Evolutionary conservation across 2,888 invertebrate genomes (phyloP).

Genomic region (Chymomyza amoena): DNA sequence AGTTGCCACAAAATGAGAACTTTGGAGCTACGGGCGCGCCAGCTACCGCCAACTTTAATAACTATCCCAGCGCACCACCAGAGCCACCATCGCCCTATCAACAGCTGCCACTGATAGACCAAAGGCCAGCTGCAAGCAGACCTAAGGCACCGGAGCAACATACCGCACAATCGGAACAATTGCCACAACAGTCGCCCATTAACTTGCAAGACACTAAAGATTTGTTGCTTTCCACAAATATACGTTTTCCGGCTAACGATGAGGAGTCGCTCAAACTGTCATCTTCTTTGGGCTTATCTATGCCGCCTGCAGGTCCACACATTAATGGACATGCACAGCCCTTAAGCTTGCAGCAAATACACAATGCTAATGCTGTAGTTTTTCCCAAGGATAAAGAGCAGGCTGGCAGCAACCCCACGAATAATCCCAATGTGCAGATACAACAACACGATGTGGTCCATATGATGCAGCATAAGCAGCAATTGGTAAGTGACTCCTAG

Average conservation of each 20-base stretch:
- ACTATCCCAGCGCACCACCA: constrained; percentile 55
- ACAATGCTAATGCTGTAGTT: constrained; percentile 71
- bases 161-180: constrained; percentile 7
- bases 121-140: constrained; percentile 21
- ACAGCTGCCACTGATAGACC: constrained; percentile 65
- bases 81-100: constrained; percentile 72
- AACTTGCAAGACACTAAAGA: constrained; percentile 72
- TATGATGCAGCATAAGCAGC: constrained; percentile 74
- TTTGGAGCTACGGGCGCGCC: constrained; percentile 14
- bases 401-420: not conserved
- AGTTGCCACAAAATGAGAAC: constrained; percentile 60
- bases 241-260: constrained; percentile 76
- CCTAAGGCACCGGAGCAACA: constrained; percentile 40
- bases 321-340: constrained; percentile 78
- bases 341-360: constrained; percentile 73
- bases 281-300: not conserved
- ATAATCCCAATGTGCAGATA: constrained; percentile 58
- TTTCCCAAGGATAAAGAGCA: constrained; percentile 72
- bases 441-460: constrained; percentile 76
- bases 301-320: constrained; percentile 59
- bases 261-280: constrained; percentile 46
- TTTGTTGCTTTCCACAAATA: constrained; percentile 75
- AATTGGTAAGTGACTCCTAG: constrained; percentile 59
- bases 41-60: not conserved
- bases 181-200: not conserved